Conservation (phyloP, 2,797 vertebrate species). For the Vespertilio murinus region DNA sequence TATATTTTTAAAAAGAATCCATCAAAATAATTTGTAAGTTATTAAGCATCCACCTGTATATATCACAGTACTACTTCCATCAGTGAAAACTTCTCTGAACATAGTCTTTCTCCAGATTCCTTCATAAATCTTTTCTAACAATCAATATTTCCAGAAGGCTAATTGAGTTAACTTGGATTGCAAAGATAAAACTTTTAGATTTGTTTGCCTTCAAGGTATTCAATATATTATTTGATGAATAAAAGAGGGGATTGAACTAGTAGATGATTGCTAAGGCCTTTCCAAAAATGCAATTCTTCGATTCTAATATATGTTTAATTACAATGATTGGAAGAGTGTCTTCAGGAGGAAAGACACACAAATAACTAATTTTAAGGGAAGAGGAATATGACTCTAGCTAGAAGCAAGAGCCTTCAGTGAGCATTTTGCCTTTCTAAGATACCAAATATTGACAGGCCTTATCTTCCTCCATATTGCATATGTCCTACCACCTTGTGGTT, state of each 20-base stretch:
- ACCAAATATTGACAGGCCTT: not conserved
- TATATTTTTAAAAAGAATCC: not conserved
- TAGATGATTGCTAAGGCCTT: not conserved
- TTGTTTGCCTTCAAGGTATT: not conserved
- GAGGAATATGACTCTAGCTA: not conserved
- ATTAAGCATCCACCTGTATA: not conserved
- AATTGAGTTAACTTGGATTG: not conserved
- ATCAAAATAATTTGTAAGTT: not conserved
- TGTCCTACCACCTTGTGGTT: not conserved
- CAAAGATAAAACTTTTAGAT: conserved; percentile 23
- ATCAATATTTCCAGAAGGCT: not conserved
- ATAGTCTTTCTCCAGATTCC: not conserved
- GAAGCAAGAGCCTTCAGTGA: not conserved
- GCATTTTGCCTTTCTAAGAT: not conserved
- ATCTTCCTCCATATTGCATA: not conserved
- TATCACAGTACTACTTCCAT: not conserved
- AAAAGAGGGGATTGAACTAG: not conserved
- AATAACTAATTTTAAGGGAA: not conserved
- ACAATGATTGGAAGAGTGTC: not conserved
- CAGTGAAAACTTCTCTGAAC: not conserved
- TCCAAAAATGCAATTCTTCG: not conserved
- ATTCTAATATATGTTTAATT: not conserved
- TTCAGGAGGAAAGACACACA: not conserved
- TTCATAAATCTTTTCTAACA: not conserved
- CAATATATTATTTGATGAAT: not conserved